These are phyloP conservation scores for Glomeris maerens DNA, from an alignment of 1,140 invertebrate genomes.

Conservation along the genomic window DNA sequence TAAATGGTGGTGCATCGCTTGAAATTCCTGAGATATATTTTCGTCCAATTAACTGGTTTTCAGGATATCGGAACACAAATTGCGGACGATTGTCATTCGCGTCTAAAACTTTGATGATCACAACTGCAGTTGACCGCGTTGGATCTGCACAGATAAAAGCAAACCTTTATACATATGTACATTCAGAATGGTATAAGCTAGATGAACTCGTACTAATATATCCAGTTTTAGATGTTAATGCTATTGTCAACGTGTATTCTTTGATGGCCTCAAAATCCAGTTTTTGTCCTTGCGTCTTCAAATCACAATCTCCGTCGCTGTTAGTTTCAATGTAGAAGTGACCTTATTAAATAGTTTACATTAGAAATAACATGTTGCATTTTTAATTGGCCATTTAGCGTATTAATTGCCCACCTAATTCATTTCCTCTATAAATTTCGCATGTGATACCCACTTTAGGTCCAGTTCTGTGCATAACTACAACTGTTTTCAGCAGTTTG, in stretches of 20 bases:
- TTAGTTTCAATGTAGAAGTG: background rate
- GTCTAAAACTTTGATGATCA: background rate
- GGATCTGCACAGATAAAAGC: background rate
- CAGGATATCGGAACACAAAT: background rate
- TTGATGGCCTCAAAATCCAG: constrained; percentile 5
- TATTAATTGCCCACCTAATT: constrained; percentile 5
- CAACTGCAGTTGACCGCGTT: background rate
- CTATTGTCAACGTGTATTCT: background rate
- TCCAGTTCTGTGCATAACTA: constrained; percentile 3
- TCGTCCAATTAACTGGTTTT: background rate
- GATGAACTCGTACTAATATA: background rate
- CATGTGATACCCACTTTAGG: background rate
- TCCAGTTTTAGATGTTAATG: background rate
- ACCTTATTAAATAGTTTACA: constrained; percentile 2
- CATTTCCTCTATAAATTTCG: constrained; percentile 6
- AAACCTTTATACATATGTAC: no score
- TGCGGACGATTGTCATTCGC: background rate
- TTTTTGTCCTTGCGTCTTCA: constrained; percentile 7
- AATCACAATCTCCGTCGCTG: constrained; percentile 5
- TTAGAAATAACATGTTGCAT: background rate
- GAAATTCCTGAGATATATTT: background rate
- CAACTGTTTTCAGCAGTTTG: background rate
- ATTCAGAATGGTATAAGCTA: no score
- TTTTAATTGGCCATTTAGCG: background rate
- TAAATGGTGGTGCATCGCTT: background rate